Evolutionary conservation across 1,140 invertebrate species (phyloP).

Genomic region (Bombus ignitus): DNA sequence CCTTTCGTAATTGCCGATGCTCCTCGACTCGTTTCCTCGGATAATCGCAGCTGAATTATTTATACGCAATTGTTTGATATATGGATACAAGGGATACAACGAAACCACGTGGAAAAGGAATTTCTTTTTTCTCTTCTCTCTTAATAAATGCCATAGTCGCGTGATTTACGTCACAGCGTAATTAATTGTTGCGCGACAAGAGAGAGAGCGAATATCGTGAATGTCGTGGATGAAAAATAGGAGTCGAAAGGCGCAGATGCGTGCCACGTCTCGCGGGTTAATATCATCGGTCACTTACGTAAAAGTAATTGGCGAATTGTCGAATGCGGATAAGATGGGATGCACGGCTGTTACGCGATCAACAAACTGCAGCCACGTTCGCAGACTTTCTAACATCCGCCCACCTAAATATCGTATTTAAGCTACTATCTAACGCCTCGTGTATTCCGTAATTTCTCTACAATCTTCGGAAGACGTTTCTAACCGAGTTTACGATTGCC

Average conservation of each 20-base stretch:
- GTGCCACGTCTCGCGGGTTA: too few species aligned
- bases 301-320: too few species aligned
- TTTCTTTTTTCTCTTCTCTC: too few species aligned
- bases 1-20: constrained; percentile 14
- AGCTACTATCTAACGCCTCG: constrained; percentile 18
- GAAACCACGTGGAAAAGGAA: too few species aligned
- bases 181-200: not conserved
- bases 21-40: constrained; percentile 17
- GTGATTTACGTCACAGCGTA: not conserved
- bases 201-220: too few species aligned
- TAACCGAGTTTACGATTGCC: too few species aligned
- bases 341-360: constrained; percentile 27
- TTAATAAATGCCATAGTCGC: not conserved
- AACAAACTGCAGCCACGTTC: constrained; percentile 58
- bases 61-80: not conserved
- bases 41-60: constrained; percentile 39
- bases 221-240: too few species aligned
- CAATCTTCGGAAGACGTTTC: too few species aligned
- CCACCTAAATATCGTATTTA: constrained; percentile 61
- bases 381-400: constrained; percentile 68
- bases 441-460: not conserved
- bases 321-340: constrained; percentile 42
- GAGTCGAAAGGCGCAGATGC: too few species aligned
- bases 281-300: too few species aligned
- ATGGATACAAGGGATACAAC: too few species aligned